Conservation (phyloP, 2,113 vertebrate genomes). For the Pelmatolapia mariae region DNA sequence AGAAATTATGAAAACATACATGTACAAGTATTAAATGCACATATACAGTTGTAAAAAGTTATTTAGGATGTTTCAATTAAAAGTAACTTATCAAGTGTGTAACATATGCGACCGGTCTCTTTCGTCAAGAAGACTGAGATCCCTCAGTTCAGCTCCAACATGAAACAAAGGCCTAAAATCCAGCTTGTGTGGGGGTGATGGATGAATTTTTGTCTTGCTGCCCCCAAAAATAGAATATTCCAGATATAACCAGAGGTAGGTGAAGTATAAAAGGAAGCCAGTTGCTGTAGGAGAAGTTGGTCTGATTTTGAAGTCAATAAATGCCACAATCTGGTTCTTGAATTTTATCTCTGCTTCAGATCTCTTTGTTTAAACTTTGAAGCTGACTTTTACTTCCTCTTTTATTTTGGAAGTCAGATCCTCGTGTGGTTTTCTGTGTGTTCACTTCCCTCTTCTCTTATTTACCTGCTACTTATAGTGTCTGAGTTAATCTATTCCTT, state of each 20-base stretch:
- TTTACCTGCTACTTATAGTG: neutral
- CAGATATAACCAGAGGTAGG: neutral
- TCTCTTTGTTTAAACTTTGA: neutral
- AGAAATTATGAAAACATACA: no score
- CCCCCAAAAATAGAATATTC: neutral
- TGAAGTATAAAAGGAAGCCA: neutral
- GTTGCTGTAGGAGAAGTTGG: neutral
- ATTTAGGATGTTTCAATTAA: neutral
- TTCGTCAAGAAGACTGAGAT: neutral
- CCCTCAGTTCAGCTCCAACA: neutral
- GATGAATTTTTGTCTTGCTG: rapidly evolving
- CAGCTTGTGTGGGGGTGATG: neutral
- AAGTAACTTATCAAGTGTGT: neutral
- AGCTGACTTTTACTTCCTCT: neutral
- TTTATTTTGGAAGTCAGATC: neutral
- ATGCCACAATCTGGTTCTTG: neutral
- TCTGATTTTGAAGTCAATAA: neutral
- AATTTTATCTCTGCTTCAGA: neutral
- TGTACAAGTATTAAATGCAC: neutral
- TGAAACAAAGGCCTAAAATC: neutral
- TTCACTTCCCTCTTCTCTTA: neutral
- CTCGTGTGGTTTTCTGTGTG: neutral
- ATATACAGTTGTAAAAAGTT: neutral
- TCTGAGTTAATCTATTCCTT: neutral
- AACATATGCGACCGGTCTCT: neutral